Conservation (phyloP, 2,888 invertebrate genomes). For the Drosophila formosana region DNA sequence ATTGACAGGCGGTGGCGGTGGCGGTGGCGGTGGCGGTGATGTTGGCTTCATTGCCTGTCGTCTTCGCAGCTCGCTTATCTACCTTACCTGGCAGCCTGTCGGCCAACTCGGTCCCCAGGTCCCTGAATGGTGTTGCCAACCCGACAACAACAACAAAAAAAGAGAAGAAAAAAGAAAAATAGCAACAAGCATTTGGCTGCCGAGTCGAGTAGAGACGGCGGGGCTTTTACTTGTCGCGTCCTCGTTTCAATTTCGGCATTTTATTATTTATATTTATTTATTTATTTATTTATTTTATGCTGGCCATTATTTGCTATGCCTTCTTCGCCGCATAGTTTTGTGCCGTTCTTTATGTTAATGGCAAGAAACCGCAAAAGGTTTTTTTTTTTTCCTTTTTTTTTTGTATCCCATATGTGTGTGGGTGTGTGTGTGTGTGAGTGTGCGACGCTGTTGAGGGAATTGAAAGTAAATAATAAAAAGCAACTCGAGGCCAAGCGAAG, state of each 20-base stretch:
- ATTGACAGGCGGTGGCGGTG: slow-evolving; percentile 43
- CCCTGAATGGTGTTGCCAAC: slow-evolving; percentile 30
- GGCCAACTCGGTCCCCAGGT: slow-evolving; percentile 26
- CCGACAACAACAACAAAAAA: neutral
- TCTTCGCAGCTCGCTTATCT: slow-evolving; percentile 38
- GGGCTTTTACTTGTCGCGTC: slow-evolving; percentile 43
- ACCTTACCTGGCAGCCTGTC: slow-evolving; percentile 41
- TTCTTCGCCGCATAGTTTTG: slow-evolving; percentile 32
- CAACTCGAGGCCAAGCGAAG: slow-evolving; percentile 12
- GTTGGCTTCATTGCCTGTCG: slow-evolving; percentile 41
- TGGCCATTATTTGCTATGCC: slow-evolving; percentile 39
- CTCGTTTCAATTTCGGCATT: slow-evolving; percentile 64
- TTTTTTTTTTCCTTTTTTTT: neutral
- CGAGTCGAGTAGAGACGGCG: slow-evolving; percentile 8
- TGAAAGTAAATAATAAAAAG: slow-evolving; percentile 73
- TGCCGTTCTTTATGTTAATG: slow-evolving; percentile 70
- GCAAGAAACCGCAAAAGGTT: slow-evolving; percentile 66
- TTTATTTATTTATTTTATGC: slow-evolving; percentile 62
- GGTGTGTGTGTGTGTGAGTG: slow-evolving; percentile 17
- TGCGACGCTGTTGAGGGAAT: slow-evolving; percentile 66
- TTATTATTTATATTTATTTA: slow-evolving; percentile 70
- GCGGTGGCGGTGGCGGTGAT: neutral
- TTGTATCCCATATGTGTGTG: neutral
- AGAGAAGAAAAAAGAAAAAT: slow-evolving; percentile 32
- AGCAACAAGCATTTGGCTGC: slow-evolving; percentile 65